Percentiles rank a stretch among this genome's conserved stretches.
Evolutionary conservation across 2,113 vertebrate genomes (phyloP).

Genomic region (Raja brachyura): DNA sequence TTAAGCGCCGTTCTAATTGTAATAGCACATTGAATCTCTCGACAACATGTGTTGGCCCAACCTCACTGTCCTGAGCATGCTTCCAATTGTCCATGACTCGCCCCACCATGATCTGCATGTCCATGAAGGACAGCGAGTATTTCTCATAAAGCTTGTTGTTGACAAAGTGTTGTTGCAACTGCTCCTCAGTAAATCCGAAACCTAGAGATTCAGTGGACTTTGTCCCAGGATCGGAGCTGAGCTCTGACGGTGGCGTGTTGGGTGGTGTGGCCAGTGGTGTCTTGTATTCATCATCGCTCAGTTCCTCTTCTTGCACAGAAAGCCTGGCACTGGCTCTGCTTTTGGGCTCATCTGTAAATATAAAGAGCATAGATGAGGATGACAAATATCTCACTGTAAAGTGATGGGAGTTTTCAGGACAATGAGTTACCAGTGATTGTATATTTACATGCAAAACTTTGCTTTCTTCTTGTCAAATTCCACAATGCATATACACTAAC

Average conservation of each 20-base stretch:
- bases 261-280: slow-evolving; percentile 89
- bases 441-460: not conserved
- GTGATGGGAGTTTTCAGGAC: not conserved
- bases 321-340: slow-evolving; percentile 51
- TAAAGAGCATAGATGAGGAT: slow-evolving; percentile 30
- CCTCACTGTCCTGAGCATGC: slow-evolving; percentile 83
- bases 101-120: slow-evolving; percentile 97
- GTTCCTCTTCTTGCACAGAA: slow-evolving; percentile 65
- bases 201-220: slow-evolving; percentile 50
- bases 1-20: slow-evolving; percentile 81
- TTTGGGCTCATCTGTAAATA: slow-evolving; percentile 58
- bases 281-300: slow-evolving; percentile 92
- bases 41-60: slow-evolving; percentile 91
- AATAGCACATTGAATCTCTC: slow-evolving; percentile 94
- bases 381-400: not conserved
- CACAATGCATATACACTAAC: not conserved
- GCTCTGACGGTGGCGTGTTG: slow-evolving; percentile 73
- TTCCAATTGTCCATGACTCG: slow-evolving; percentile 93
- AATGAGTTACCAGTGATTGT: not conserved
- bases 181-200: slow-evolving; percentile 60
- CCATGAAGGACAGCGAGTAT: slow-evolving; percentile 84
- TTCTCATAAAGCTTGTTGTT: slow-evolving; percentile 85
- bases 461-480: not conserved
- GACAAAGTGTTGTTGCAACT: slow-evolving; percentile 59
- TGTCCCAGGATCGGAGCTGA: slow-evolving; percentile 38